phyloP scores from a whole-genome alignment of 2,888 invertebrate species.

The Acanthosepion lycidas region DNA sequence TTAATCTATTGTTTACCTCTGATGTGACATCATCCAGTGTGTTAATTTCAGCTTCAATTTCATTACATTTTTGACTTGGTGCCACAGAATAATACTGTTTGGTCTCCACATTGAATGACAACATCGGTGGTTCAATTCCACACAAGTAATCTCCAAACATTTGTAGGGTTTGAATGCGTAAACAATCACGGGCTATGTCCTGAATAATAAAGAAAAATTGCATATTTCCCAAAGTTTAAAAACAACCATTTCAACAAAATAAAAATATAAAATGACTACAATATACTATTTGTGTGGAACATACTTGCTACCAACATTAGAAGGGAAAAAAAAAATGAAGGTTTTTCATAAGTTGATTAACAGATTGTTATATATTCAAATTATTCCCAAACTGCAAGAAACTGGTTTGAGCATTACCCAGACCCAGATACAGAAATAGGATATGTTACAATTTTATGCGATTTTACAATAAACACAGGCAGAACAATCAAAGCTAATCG shows the following conservation, averaged over 20 bases:
- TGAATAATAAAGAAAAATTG: conserved; percentile 59
- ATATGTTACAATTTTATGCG: no score
- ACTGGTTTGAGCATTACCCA: no score
- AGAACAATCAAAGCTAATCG: no score
- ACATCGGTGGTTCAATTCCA: conserved; percentile 89
- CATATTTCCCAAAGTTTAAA: neutral
- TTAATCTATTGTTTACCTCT: conserved; percentile 49
- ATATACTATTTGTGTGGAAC: no score
- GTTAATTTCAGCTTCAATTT: conserved; percentile 53
- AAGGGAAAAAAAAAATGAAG: no score
- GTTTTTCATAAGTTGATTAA: no score
- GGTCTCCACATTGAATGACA: conserved; percentile 77
- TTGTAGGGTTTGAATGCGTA: conserved; percentile 83
- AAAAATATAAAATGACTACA: neutral
- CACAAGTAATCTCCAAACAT: conserved; percentile 90
- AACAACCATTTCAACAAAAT: neutral
- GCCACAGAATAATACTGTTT: conserved; percentile 69
- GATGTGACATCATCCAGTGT: conserved; percentile 72
- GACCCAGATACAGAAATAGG: no score
- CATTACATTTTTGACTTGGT: conserved; percentile 61
- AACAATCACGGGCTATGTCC: conserved; percentile 84
- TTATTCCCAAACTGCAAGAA: no score
- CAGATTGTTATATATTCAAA: no score
- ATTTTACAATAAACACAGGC: no score
- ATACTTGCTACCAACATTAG: no score